Conservation (phyloP, 2,797 vertebrate species). For the Sphaeramia orbicularis region DNA sequence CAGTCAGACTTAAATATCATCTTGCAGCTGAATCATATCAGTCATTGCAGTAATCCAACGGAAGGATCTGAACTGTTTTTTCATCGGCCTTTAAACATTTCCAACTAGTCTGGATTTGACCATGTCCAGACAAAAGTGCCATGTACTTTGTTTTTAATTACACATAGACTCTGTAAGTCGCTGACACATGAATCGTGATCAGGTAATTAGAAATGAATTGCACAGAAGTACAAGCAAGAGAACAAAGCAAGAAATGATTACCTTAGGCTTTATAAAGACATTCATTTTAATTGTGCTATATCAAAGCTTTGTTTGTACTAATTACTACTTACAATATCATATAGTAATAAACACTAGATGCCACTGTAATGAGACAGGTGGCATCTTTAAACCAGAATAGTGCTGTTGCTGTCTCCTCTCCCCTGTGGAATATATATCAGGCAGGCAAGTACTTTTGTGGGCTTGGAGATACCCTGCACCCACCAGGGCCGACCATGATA, state of each 20-base stretch:
- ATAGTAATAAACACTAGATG: constrained; percentile 35
- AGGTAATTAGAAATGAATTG: constrained; percentile 34
- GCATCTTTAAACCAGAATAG: constrained; percentile 9
- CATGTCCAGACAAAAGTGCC: neutral
- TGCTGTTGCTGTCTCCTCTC: constrained; percentile 46
- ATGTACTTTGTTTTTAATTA: neutral
- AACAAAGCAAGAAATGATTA: constrained; percentile 42
- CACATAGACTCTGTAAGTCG: neutral
- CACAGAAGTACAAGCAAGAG: constrained; percentile 28
- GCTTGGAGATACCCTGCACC: constrained; percentile 25
- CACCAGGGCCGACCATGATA: constrained; percentile 32
- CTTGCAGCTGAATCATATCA: no score
- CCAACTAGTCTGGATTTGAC: no score
- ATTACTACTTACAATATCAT: constrained; percentile 33
- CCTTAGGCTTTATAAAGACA: constrained; percentile 11
- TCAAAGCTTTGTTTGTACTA: constrained; percentile 34
- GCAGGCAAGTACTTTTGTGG: constrained; percentile 27
- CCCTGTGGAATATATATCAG: constrained; percentile 11
- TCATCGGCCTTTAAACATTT: no score
- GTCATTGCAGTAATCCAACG: no score
- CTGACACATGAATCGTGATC: constrained; percentile 15
- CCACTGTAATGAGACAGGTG: constrained; percentile 54
- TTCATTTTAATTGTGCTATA: constrained; percentile 26
- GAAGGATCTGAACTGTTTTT: no score
- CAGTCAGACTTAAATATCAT: no score